Evolutionary conservation across 2,113 vertebrate species (phyloP).

Genomic region (Scomber colias): DNA sequence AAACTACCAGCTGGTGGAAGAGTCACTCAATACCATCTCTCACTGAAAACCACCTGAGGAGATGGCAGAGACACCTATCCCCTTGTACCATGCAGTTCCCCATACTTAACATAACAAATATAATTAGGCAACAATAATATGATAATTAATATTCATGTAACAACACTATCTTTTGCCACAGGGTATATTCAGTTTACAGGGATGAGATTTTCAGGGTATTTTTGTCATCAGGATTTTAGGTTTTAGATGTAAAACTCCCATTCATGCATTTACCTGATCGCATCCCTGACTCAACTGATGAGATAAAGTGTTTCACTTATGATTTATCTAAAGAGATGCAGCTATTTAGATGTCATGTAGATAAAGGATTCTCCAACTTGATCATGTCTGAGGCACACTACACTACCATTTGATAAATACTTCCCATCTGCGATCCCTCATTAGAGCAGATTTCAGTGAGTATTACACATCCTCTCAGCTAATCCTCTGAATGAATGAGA

Average conservation of each 20-base stretch:
- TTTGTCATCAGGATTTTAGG: not conserved
- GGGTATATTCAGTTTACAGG: not conserved
- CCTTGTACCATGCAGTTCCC: not conserved
- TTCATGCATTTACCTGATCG: slow-evolving; percentile 25
- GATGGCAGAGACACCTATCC: slow-evolving; percentile 4
- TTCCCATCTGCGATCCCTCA: not conserved
- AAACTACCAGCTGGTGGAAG: not conserved
- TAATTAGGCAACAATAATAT: slow-evolving; percentile 5
- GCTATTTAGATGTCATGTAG: not conserved
- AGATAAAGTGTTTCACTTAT: not conserved
- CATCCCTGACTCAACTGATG: slow-evolving; percentile 23
- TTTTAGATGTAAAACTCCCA: not conserved
- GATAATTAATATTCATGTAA: not conserved
- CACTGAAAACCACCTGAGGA: slow-evolving; percentile 25
- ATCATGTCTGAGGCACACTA: not conserved
- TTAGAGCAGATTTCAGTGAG: not conserved
- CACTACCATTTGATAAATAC: not conserved
- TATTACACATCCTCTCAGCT: not conserved
- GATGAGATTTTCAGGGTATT: not conserved
- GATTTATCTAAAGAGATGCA: not conserved
- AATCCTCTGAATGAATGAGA: not conserved
- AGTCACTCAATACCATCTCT: slow-evolving; percentile 6
- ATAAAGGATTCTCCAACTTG: not conserved
- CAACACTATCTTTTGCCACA: slow-evolving; percentile 20
- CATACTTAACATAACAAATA: slow-evolving; percentile 16